Evolutionary conservation across 2,797 vertebrate genomes (phyloP).

Genomic region (Rhinella marina): DNA sequence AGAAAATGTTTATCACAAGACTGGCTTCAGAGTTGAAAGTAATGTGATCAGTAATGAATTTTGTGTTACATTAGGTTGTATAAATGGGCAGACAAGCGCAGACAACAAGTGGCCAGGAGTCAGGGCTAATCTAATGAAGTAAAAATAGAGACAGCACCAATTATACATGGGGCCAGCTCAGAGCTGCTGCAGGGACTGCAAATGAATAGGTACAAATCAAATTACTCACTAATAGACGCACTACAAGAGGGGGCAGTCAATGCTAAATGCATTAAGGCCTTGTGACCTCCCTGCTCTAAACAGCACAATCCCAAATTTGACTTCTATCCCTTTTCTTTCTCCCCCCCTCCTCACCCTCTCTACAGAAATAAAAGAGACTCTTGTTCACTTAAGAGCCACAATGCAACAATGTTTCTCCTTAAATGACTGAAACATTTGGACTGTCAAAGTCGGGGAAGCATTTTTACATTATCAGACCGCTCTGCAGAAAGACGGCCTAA

Average conservation of each 20-base stretch:
- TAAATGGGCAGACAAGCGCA: constrained; percentile 92
- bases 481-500: constrained; percentile 39
- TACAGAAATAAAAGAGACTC: constrained; percentile 87
- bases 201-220: constrained; percentile 94
- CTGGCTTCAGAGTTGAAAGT: constrained; percentile 90
- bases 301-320: constrained; percentile 84
- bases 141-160: constrained; percentile 93
- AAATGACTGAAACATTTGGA: constrained; percentile 85
- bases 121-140: constrained; percentile 98
- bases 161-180: constrained; percentile 88
- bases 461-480: constrained; percentile 56
- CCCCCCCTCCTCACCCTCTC: constrained; percentile 42
- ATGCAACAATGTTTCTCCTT: constrained; percentile 79
- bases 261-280: constrained; percentile 98
- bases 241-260: constrained; percentile 92
- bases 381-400: constrained; percentile 81
- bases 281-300: constrained; percentile 89
- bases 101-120: constrained; percentile 96
- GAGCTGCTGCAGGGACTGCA: constrained; percentile 88
- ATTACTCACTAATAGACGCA: constrained; percentile 90
- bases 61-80: constrained; percentile 98
- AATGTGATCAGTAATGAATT: constrained; percentile 99
- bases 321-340: constrained; percentile 70
- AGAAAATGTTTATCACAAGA: constrained; percentile 87
- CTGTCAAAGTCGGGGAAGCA: constrained; percentile 60